These are phyloP conservation scores for Leptopterna dolabrata DNA, from an alignment of 2,888 invertebrate species.

Conservation along the genomic window DNA sequence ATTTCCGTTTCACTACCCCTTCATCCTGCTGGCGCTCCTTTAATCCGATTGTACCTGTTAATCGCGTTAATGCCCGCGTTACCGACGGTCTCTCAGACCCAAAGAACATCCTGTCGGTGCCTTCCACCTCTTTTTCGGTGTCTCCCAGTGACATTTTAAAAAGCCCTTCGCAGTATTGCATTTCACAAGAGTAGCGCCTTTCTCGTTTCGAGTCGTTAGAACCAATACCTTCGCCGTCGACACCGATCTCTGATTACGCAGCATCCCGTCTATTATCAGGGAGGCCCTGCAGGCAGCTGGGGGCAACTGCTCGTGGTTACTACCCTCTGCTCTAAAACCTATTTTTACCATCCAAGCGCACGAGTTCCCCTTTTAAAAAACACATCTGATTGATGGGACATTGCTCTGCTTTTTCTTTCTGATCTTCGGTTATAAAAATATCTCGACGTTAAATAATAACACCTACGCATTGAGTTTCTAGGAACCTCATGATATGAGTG, in stretches of 20 bases:
- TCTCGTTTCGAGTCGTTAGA: neutral
- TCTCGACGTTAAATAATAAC: neutral
- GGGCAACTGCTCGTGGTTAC: neutral
- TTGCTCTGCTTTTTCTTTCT: neutral
- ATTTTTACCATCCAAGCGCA: neutral
- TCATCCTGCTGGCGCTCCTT: neutral
- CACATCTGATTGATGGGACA: neutral
- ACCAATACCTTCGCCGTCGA: neutral
- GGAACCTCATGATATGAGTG: neutral
- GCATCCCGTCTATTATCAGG: slow-evolving; percentile 7
- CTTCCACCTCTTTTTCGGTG: neutral
- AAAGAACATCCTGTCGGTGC: neutral
- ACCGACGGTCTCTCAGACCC: neutral
- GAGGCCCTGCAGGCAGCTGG: neutral
- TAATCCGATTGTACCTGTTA: neutral
- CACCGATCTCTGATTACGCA: slow-evolving; percentile 3
- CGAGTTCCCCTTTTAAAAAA: neutral
- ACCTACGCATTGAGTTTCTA: neutral
- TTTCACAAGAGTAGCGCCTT: neutral
- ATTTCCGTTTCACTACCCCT: neutral
- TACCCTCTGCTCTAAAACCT: neutral
- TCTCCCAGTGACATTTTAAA: neutral
- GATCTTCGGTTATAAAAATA: slow-evolving; percentile 3
- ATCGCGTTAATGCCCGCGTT: neutral
- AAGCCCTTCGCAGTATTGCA: neutral